A percentile compares a stretch with the other conserved stretches of the same genome.
Evolutionary conservation across 2,888 invertebrate species (phyloP).

Genomic region (Muscina levida): DNA sequence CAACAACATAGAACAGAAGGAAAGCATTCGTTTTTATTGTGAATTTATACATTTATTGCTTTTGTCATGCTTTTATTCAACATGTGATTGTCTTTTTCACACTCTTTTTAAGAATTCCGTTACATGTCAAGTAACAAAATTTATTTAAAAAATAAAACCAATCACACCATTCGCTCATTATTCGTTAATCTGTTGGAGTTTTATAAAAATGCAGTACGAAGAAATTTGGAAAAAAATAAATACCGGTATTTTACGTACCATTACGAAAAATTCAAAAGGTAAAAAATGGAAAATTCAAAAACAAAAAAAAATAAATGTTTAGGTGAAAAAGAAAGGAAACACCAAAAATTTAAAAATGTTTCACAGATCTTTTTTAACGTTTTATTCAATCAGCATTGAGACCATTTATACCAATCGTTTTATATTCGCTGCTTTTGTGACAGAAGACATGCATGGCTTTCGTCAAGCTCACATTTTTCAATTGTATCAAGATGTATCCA

Average conservation of each 20-base stretch:
- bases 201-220: background rate
- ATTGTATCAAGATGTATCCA: too few relatives aligned
- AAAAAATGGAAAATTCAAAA: constrained; percentile 3
- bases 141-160: background rate
- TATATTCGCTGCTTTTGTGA: background rate
- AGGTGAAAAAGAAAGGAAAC: too few relatives aligned
- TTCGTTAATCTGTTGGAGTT: background rate
- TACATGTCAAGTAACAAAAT: constrained; percentile 7
- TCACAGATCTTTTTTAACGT: background rate
- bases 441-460: background rate
- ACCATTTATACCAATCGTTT: background rate
- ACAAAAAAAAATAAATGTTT: too few relatives aligned
- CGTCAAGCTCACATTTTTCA: background rate
- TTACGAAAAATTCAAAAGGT: background rate
- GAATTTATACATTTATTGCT: background rate
- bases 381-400: constrained; percentile 1
- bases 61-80: constrained; percentile 6
- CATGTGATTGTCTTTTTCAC: constrained; percentile 1
- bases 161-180: constrained; percentile 1
- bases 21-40: background rate
- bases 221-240: background rate
- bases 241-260: background rate
- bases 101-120: background rate
- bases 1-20: background rate
- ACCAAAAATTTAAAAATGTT: too few relatives aligned